phyloP scores from a whole-genome alignment of 1,140 invertebrate species.

The Drosophila littoralis region DNA sequence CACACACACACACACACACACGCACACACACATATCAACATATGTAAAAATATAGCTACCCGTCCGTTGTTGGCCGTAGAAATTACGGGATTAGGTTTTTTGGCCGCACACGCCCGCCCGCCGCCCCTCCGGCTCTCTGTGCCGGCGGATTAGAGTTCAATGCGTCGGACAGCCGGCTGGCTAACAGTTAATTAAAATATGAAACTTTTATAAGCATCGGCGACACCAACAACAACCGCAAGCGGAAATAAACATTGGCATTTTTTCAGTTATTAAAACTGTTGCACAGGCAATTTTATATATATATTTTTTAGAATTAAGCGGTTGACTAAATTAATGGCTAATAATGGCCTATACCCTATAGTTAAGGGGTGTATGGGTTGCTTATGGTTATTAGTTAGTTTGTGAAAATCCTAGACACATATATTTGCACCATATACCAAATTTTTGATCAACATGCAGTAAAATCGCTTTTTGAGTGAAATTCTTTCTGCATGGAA shows the following conservation, averaged over 20 bases:
- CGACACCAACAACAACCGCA: slow-evolving; percentile 7
- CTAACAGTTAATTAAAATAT: slow-evolving; percentile 75
- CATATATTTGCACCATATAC: too few relatives aligned
- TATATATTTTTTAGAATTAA: slow-evolving; percentile 56
- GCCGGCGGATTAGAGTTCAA: slow-evolving; percentile 71
- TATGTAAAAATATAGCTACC: slow-evolving; percentile 1
- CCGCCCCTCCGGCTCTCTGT: not conserved
- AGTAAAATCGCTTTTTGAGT: not conserved
- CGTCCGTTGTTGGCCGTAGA: slow-evolving; percentile 70
- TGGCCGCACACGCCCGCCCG: slow-evolving; percentile 25
- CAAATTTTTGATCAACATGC: not conserved
- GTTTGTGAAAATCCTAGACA: too few relatives aligned
- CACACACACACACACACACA: slow-evolving; percentile 10
- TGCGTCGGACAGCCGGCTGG: slow-evolving; percentile 33
- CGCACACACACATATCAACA: slow-evolving; percentile 3
- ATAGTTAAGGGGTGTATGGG: not conserved
- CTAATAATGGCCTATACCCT: slow-evolving; percentile 11
- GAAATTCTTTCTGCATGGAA: too few relatives aligned
- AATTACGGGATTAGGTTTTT: slow-evolving; percentile 82
- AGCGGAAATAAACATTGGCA: slow-evolving; percentile 35
- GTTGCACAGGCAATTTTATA: slow-evolving; percentile 60
- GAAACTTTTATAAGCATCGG: slow-evolving; percentile 66
- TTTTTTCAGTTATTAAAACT: slow-evolving; percentile 49
- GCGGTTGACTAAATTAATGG: slow-evolving; percentile 42
- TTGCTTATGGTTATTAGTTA: too few relatives aligned